Evolutionary conservation across 2,888 invertebrate species (phyloP), one percentile per base, ranked within the genome.

Genomic region (Drosophila meridiana): DNA sequence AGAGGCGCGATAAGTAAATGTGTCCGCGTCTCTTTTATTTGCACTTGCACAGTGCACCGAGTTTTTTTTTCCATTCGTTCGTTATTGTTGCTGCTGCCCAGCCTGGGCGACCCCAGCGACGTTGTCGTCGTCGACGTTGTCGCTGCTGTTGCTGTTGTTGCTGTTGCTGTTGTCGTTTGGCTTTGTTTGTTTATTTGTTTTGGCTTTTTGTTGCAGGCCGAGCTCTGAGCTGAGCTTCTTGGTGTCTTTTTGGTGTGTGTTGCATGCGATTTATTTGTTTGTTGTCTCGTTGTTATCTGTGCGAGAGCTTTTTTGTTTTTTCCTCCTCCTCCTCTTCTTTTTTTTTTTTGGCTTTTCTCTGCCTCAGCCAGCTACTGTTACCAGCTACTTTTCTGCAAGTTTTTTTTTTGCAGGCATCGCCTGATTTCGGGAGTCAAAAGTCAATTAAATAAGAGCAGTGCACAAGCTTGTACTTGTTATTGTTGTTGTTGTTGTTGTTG

Each of bases 371-470:
- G 57, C 43, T 58, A 40, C 47, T 72, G 58, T 32, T 69, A 66
- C 47, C 53, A 77, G 65, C 64, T 62, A 65, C 34, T 73, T 82
- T 69, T 47, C 59, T 82, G 76, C 70, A 69, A 11, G n/a, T 2
- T 53, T 36, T 40, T 40, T 68, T 20, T 6, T 76, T 81, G 65
- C 71, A 72, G 81, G 57, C 76, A 76, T 80, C 71, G 83, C 72
- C 76, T 78, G 82, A 78, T 89, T 87, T 85, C 85, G 84, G 87
- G 89, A 91, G 91, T 91, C 91, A 91, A 91, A 91, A 91, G 91
- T 91, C 92, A 91, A 91, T 91, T 91, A 91, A 91, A 91, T 91
- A 91, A 91, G 91, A 91, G 92, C 91, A 91, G 87, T 81, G 89
- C 84, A 82, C 85, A 90, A 86, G 78, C 80, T 82, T 78, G 79